Base-by-base conservation (phyloP, 2,888 invertebrate genomes). In the Thecophora atra region DNA sequence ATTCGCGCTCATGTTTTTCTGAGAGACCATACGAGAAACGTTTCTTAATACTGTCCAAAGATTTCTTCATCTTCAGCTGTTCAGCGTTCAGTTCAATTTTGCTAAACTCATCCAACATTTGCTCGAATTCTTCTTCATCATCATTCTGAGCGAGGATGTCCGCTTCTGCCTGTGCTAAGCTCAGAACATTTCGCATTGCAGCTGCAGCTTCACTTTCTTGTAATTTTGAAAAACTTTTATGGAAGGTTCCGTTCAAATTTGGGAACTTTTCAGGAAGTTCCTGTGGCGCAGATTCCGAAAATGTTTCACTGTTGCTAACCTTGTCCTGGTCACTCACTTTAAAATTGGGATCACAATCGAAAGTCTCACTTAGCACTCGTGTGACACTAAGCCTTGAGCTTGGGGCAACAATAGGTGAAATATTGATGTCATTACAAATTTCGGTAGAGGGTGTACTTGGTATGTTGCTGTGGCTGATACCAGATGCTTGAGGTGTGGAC, bases 21-120 rank as follows among this genome's bases (percentile, higher is more conserved):
- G 71, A 71, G n/a, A 71, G 69, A 3, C 76, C 73, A 64, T 78
- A 80, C 17, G 81, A 80, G 58, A 85, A 85, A 6, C 86, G 82
- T 47, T 82, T 82, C 71, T 85, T 87, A 44, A 87, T 87, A 52
- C 81, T 84, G 44, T 86, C 85, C 66, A 87, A 73, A 0, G 86
- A 86, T 70, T 85, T 85, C 65, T 84, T 80, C 81, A 87, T 86
- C 76, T 86, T 86, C 1, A 84, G 66, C 68, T 85, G 84, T n/a
- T 84, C 83, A 11, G 81, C 78, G 70, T 84, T 84, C 3, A 83
- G 77, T 64, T 82, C 81, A 3, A 83, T 79, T 71, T 81, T 82
- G 6, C 83, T 82, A 51, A 86, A 78, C 62, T 82, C 81, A 64
- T 83, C 83, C 7, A 87, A 78, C 78, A 87, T 81, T 58, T 85